Evolutionary conservation across 1,140 invertebrate genomes (phyloP), one percentile per base, ranked within the genome.

Genomic region (Saccostrea cuccullata): DNA sequence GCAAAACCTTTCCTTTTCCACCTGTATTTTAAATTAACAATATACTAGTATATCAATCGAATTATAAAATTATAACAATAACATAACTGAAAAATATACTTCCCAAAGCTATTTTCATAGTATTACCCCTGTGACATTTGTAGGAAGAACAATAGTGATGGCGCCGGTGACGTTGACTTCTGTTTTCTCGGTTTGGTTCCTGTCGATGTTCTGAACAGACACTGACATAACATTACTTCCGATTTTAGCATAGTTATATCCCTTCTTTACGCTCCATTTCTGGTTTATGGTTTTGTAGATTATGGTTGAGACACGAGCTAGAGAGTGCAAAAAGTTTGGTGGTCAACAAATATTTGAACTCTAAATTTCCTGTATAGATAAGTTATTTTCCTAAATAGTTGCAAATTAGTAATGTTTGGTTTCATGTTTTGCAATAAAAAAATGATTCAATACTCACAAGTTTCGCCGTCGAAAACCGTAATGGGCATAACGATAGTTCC

Each of bases 221-320:
- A 91, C 89, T 1, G 86, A 88, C 64, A 91, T 67, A 9, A 91
- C 89, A 73, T 87, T 82, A 40, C 90, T 91, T 26, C 89, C 87
- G 15, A 91, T 73, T 47, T 90, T 64, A 15, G 88, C 89, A 20
- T 86, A 86, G 13, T 60, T 83, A 15, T 86, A 73, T 9, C 85
- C 56, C 13, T 86, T 55, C 13, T 36, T 40, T 5, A 77, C 70
- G 12, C 83, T 86, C 70, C 86, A 87, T 60, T 85, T 87, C 20
- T 85, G 55, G 11, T 86, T 83, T 23, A 89, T 83, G 17, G 77
- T 87, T 15, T 85, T 85, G 55, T 89, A 91, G 9, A 89, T 86
- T 15, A 91, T 84, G 2, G 88, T 89, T 55, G 90, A 90, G 26
- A 91, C 82, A 20, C 90, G 86, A 56, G 86, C 89, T 89, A 56